Conservation (phyloP, 2,888 invertebrate species). For the Danaus chrysippus region DNA sequence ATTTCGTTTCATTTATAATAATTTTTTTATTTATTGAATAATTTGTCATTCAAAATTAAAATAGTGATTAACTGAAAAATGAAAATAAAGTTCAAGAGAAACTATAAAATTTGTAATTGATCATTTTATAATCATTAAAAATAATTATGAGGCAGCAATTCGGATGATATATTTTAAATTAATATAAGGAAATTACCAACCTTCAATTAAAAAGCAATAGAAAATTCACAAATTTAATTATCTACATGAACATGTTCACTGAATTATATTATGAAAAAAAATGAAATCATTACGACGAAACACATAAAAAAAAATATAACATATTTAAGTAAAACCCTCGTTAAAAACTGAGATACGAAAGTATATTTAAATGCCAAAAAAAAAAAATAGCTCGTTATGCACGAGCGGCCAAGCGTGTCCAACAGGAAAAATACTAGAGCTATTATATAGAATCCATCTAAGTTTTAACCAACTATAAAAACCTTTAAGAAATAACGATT, state of each 20-base stretch:
- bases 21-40: not conserved
- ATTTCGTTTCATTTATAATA: conserved; percentile 2
- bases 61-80: no score
- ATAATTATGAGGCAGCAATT: no score
- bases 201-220: no score
- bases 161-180: no score
- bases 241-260: not conserved
- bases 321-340: conserved; percentile 10
- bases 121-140: no score
- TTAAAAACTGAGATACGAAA: conserved; percentile 27
- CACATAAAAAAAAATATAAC: conserved; percentile 8
- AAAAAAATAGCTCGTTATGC: conserved; percentile 57
- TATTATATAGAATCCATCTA: conserved; percentile 35
- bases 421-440: conserved; percentile 49
- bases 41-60: no score
- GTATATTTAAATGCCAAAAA: conserved; percentile 44
- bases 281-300: not conserved
- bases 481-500: conserved; percentile 3
- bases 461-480: conserved; percentile 13
- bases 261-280: not conserved
- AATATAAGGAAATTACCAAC: no score
- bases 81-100: no score
- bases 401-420: conserved; percentile 44
- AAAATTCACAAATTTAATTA: no score
- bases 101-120: no score